Evolutionary conservation across 2,797 vertebrate genomes (phyloP).

Genomic region (Sphaeramia orbicularis): DNA sequence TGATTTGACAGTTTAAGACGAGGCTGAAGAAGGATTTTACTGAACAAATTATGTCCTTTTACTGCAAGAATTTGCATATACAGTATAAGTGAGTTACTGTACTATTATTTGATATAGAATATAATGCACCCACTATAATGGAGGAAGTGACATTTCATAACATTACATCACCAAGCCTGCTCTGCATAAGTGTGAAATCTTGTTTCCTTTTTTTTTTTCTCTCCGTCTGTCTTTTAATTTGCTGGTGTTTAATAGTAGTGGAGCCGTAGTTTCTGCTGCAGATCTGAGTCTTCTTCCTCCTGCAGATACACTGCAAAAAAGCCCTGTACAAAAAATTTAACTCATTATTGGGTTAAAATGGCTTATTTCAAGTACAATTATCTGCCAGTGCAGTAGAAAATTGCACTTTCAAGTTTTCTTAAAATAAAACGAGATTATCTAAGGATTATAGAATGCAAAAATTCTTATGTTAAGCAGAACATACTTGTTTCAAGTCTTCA

Average conservation of each 20-base stretch:
- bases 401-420: too few species aligned
- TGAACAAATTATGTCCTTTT: slow-evolving; percentile 39
- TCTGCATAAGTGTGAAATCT: slow-evolving; percentile 60
- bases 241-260: slow-evolving; percentile 11
- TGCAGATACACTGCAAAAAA: too few species aligned
- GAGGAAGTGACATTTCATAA: slow-evolving; percentile 51
- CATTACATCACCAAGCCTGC: slow-evolving; percentile 56
- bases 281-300: slow-evolving; percentile 17
- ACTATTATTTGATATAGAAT: neutral
- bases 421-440: too few species aligned
- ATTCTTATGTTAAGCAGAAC: too few species aligned
- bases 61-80: slow-evolving; percentile 52
- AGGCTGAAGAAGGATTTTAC: slow-evolving; percentile 11
- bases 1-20: slow-evolving; percentile 12
- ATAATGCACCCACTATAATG: slow-evolving; percentile 34
- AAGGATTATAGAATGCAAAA: too few species aligned
- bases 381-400: too few species aligned
- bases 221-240: slow-evolving; percentile 8
- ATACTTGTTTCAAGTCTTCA: too few species aligned
- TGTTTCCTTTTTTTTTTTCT: slow-evolving; percentile 22
- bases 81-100: slow-evolving; percentile 13
- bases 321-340: too few species aligned
- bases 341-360: too few species aligned
- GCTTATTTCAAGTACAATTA: too few species aligned
- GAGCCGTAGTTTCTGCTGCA: slow-evolving; percentile 25